phyloP scores from a whole-genome alignment of 1,140 invertebrate species.

The Drosophila nikananu region DNA sequence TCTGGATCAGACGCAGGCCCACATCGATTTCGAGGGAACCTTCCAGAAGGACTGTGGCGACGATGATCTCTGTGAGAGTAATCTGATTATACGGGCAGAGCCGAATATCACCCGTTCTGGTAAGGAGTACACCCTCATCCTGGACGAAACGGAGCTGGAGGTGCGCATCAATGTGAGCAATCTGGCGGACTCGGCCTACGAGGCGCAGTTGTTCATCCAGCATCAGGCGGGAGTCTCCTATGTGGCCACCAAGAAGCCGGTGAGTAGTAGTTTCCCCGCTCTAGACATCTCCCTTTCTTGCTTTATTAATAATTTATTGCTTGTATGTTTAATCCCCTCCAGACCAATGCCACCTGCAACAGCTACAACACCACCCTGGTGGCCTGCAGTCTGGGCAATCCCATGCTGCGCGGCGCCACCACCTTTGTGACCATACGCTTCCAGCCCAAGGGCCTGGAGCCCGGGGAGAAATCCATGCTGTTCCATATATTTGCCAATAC shows the following conservation, averaged over 20 bases:
- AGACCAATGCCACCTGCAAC: constrained; percentile 88
- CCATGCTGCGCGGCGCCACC: constrained; percentile 88
- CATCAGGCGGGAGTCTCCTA: constrained; percentile 93
- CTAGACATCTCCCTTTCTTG: not conserved
- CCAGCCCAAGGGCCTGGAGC: constrained; percentile 90
- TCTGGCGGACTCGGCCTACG: constrained; percentile 95
- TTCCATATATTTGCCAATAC: constrained; percentile 94
- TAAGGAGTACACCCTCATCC: constrained; percentile 87
- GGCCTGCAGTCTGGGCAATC: constrained; percentile 94
- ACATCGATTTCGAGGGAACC: constrained; percentile 92
- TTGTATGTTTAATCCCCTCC: too few relatives aligned
- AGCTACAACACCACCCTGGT: constrained; percentile 91
- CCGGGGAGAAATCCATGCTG: constrained; percentile 89
- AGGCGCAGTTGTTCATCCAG: constrained; percentile 92
- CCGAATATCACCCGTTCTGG: constrained; percentile 87
- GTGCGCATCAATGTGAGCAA: constrained; percentile 92
- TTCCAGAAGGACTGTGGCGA: constrained; percentile 97
- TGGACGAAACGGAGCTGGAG: constrained; percentile 92
- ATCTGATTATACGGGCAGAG: constrained; percentile 90
- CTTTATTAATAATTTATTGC: not conserved
- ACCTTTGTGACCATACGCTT: constrained; percentile 91
- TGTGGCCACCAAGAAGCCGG: constrained; percentile 88
- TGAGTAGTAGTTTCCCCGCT: constrained; percentile 31
- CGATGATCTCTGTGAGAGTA: constrained; percentile 95
- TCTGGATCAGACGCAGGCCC: constrained; percentile 94